Evolutionary conservation across 92 coral and sea anemone species (phyloP).

Genomic region (Montipora capitata): DNA sequence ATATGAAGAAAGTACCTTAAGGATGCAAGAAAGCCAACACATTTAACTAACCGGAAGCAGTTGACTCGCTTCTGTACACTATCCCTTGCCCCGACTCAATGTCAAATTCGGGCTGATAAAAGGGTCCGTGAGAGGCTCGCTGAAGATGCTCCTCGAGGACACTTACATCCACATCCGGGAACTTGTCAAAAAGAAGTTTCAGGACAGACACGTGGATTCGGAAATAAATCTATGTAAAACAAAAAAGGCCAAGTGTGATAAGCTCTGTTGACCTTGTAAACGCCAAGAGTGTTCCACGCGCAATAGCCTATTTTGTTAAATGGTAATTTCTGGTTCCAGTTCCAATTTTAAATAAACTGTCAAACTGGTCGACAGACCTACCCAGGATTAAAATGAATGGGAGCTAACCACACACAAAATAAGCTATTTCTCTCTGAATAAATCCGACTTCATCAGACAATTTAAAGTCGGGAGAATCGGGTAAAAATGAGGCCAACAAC

Average conservation of each 20-base stretch:
- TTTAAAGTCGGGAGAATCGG: neutral
- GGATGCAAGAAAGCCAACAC: neutral
- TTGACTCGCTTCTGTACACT: slow-evolving; percentile 76
- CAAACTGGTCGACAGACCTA: too few relatives aligned
- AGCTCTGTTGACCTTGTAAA: neutral
- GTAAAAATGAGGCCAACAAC: too few relatives aligned
- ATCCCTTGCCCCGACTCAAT: slow-evolving; percentile 66
- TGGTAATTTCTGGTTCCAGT: too few relatives aligned
- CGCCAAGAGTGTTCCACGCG: too few relatives aligned
- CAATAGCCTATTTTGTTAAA: too few relatives aligned
- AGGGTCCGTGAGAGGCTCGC: slow-evolving; percentile 91
- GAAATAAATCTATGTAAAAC: slow-evolving; percentile 82
- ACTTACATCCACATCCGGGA: slow-evolving; percentile 73
- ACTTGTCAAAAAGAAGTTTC: slow-evolving; percentile 81
- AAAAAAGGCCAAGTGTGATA: neutral
- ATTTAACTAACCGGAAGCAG: slow-evolving; percentile 66
- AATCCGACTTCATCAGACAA: too few relatives aligned
- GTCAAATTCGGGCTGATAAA: slow-evolving; percentile 91
- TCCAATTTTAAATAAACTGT: too few relatives aligned
- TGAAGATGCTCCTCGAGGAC: slow-evolving; percentile 85
- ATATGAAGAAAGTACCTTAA: neutral
- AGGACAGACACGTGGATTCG: slow-evolving; percentile 92
- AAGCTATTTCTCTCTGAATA: too few relatives aligned
- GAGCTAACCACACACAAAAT: too few relatives aligned
- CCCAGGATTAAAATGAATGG: too few relatives aligned